Conservation (phyloP, 2,888 invertebrate species). For the Dendrolimus pini region DNA sequence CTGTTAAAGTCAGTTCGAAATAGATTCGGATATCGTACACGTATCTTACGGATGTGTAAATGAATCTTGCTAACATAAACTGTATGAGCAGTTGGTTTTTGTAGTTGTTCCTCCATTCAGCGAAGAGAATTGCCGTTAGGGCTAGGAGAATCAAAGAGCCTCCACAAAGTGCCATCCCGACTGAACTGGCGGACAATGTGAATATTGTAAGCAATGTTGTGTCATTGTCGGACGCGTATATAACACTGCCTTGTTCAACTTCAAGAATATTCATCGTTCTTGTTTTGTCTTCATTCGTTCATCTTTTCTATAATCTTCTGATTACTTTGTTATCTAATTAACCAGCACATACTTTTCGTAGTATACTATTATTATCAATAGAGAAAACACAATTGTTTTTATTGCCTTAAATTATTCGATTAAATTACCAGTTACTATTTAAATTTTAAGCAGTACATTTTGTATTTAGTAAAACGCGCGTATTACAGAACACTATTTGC, state of each 20-base stretch:
- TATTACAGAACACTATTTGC: no score
- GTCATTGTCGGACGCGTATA: constrained; percentile 19
- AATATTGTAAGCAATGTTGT: constrained; percentile 20
- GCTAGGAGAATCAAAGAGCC: constrained; percentile 39
- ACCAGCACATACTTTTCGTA: no score
- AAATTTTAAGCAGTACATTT: no score
- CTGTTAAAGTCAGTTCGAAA: constrained; percentile 13
- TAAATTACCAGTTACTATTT: no score
- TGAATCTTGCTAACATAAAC: constrained; percentile 50
- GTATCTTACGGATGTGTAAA: constrained; percentile 42
- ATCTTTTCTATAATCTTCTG: neutral
- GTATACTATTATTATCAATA: no score
- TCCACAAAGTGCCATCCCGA: constrained; percentile 41
- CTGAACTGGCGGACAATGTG: constrained; percentile 32
- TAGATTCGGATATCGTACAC: constrained; percentile 30
- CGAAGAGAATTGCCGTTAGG: constrained; percentile 43
- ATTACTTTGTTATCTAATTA: no score
- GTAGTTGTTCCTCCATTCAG: constrained; percentile 51
- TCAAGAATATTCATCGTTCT: constrained; percentile 7
- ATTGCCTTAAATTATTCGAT: no score
- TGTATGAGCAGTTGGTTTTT: constrained; percentile 60
- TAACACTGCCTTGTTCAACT: constrained; percentile 21
- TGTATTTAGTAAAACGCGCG: no score
- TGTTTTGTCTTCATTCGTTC: neutral
- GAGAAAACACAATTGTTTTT: no score